Evolutionary conservation across 1,140 invertebrate species (phyloP).

Genomic region (Ptiloglossa arizonensis): DNA sequence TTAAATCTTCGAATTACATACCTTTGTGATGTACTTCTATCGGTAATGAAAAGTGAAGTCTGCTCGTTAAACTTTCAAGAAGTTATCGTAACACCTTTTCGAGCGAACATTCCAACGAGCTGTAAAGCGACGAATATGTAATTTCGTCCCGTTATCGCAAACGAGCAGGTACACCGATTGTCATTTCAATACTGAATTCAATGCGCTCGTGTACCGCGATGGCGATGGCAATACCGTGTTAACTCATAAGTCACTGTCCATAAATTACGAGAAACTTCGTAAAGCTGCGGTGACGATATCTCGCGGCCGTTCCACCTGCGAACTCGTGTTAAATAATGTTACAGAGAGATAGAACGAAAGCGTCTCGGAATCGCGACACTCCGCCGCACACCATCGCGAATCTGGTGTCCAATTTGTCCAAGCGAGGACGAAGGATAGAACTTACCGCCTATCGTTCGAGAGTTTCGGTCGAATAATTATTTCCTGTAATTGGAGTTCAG

Average conservation of each 20-base stretch:
- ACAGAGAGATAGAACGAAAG: neutral
- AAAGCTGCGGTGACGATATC: neutral
- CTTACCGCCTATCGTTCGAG: constrained; percentile 3
- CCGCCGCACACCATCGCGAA: neutral
- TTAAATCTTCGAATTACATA: too few relatives aligned
- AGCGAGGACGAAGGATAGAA: constrained; percentile 17
- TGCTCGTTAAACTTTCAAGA: neutral
- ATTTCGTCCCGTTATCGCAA: constrained; percentile 3
- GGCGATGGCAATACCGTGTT: constrained; percentile 10
- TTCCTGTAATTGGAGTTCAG: constrained; percentile 22
- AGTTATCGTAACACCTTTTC: neutral
- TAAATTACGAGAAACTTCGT: constrained; percentile 25
- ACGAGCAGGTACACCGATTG: neutral
- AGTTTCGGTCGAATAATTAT: constrained; percentile 33
- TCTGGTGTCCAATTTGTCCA: constrained; percentile 34
- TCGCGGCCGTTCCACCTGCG: neutral
- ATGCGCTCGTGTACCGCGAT: neutral
- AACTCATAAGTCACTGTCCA: constrained; percentile 7
- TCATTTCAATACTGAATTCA: neutral
- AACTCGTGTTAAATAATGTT: constrained; percentile 12
- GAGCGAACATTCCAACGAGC: too few relatives aligned
- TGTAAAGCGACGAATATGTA: neutral
- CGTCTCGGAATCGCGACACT: neutral
- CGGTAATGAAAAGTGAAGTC: too few relatives aligned
- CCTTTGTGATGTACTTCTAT: too few relatives aligned